Evolutionary conservation across 2,113 vertebrate species (phyloP).

Genomic region (Gorilla gorilla): DNA sequence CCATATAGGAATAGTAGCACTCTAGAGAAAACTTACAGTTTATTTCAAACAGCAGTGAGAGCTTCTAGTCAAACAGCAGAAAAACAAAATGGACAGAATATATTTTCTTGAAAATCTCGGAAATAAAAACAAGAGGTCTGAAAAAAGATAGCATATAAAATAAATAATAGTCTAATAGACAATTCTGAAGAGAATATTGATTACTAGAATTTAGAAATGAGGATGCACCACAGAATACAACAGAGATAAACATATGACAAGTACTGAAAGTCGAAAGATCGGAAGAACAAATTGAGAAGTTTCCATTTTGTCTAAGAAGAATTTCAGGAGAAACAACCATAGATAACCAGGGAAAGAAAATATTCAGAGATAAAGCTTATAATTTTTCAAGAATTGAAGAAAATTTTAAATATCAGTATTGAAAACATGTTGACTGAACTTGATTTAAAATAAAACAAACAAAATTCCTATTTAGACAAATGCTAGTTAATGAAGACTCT

Average conservation of each 20-base stretch:
- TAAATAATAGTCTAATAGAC: neutral
- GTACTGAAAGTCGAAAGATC: neutral
- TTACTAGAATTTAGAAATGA: neutral
- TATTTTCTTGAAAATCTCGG: neutral
- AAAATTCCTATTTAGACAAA: neutral
- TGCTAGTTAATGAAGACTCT: neutral
- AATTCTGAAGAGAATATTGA: neutral
- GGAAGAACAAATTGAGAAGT: neutral
- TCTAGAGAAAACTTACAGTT: neutral
- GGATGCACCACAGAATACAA: neutral
- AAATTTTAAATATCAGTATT: neutral
- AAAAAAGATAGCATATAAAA: neutral
- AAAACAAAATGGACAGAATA: neutral
- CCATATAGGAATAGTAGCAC: accelerated
- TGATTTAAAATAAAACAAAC: neutral
- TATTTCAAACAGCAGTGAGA: neutral
- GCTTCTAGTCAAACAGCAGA: neutral
- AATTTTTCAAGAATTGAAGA: neutral
- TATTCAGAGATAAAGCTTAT: neutral
- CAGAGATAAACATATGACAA: neutral
- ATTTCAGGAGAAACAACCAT: neutral
- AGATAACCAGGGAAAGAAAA: neutral
- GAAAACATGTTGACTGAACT: neutral
- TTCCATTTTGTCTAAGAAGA: neutral
- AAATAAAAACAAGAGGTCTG: neutral